These are phyloP conservation scores for Rapana venosa DNA, from an alignment of 2,888 invertebrate genomes.

Conservation along the genomic window DNA sequence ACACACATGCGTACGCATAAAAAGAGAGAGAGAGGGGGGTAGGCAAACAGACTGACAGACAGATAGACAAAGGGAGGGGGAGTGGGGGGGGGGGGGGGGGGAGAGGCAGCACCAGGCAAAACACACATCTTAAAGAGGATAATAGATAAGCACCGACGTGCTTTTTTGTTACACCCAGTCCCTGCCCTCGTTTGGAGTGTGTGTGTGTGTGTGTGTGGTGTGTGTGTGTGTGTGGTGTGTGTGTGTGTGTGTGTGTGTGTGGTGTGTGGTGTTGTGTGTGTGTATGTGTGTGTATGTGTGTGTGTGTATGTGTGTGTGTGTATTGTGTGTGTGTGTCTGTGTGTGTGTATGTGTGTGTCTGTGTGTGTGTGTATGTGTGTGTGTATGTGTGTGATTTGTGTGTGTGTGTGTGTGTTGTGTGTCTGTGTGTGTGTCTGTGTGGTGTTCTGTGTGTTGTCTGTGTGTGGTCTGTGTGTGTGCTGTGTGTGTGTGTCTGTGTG, in stretches of 20 bases:
- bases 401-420: too few species aligned
- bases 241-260: background rate
- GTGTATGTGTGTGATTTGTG: background rate
- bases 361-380: background rate
- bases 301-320: background rate
- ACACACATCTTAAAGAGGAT: too few species aligned
- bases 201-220: background rate
- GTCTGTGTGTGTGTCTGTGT: too few species aligned
- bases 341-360: background rate
- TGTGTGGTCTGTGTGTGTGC: background rate
- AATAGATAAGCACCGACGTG: too few species aligned
- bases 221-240: background rate
- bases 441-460: too few species aligned
- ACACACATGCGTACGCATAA: too few species aligned
- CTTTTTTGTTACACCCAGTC: too few species aligned
- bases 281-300: background rate
- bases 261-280: too few species aligned
- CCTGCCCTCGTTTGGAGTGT: too few species aligned
- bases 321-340: slow-evolving; percentile 3
- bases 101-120: too few species aligned
- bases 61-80: background rate
- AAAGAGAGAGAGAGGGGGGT: background rate
- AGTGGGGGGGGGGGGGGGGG: background rate
- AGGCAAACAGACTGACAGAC: background rate
- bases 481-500: background rate